Evolutionary conservation across 1,140 invertebrate species (phyloP).

Genomic region (Sycophila sp.): DNA sequence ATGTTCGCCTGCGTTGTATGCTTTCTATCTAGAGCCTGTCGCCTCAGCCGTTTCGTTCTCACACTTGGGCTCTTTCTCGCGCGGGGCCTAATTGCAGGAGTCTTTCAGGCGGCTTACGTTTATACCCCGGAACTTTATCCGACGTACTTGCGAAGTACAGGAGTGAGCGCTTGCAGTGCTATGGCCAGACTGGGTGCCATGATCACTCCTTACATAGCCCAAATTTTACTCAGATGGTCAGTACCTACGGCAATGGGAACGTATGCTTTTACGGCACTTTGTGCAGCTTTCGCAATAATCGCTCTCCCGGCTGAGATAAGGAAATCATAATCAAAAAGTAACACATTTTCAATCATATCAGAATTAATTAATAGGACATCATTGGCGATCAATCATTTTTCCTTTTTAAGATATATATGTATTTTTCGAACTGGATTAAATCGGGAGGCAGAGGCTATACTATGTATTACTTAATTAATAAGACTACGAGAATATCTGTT

Average conservation of each 20-base stretch:
- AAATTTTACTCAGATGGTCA: conserved; percentile 82
- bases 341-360: too few species aligned
- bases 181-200: conserved; percentile 93
- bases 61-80: conserved; percentile 90
- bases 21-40: conserved; percentile 71
- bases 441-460: too few species aligned
- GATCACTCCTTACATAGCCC: conserved; percentile 91
- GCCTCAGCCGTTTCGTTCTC: conserved; percentile 78
- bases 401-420: too few species aligned
- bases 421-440: too few species aligned
- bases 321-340: conserved; percentile 62
- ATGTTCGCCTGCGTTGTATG: conserved; percentile 86
- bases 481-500: too few species aligned
- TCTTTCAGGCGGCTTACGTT: conserved; percentile 95
- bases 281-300: conserved; percentile 79
- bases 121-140: conserved; percentile 97
- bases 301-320: conserved; percentile 84
- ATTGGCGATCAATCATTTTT: too few species aligned
- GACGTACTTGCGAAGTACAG: conserved; percentile 86
- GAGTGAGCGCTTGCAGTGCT: conserved; percentile 88
- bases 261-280: conserved; percentile 77
- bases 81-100: conserved; percentile 90
- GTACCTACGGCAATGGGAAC: conserved; percentile 77
- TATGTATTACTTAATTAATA: too few species aligned
- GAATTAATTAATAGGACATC: too few species aligned